A percentile compares a stretch with the other conserved stretches of the same genome.
Conservation (phyloP, 2,888 invertebrate genomes). For the Synanthedon tipuliformis region DNA sequence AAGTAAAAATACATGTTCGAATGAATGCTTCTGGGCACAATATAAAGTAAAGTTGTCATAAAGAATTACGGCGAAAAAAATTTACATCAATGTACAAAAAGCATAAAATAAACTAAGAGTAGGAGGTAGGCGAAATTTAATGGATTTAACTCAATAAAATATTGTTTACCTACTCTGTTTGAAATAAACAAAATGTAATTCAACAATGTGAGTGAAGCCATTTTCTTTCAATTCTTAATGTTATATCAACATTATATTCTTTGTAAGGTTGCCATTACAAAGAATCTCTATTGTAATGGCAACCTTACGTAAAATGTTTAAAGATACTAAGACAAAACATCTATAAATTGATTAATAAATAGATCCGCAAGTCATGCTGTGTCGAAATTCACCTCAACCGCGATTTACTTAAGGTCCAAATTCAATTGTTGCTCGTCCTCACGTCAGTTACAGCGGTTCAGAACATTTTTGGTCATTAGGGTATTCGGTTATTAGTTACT, state of each 20-base stretch:
- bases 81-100: neutral
- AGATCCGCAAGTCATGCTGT: no score
- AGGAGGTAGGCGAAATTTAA: no score
- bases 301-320: constrained; percentile 46
- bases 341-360: no score
- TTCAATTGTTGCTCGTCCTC: constrained; percentile 25
- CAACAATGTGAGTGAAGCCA: no score
- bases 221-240: no score
- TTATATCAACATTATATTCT: no score
- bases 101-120: no score
- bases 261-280: neutral
- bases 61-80: neutral
- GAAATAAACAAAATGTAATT: no score
- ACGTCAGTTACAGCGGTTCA: constrained; percentile 46
- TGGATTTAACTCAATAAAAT: no score
- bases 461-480: constrained; percentile 32
- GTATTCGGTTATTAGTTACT: constrained; percentile 36
- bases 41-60: neutral
- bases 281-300: constrained; percentile 34
- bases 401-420: constrained; percentile 17
- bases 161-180: no score
- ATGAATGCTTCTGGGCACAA: neutral
- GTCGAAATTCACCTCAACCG: no score
- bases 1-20: neutral
- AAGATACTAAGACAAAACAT: constrained; percentile 23